Evolutionary conservation across 2,797 vertebrate species (phyloP).

Genomic region (Apodemus agrarius): DNA sequence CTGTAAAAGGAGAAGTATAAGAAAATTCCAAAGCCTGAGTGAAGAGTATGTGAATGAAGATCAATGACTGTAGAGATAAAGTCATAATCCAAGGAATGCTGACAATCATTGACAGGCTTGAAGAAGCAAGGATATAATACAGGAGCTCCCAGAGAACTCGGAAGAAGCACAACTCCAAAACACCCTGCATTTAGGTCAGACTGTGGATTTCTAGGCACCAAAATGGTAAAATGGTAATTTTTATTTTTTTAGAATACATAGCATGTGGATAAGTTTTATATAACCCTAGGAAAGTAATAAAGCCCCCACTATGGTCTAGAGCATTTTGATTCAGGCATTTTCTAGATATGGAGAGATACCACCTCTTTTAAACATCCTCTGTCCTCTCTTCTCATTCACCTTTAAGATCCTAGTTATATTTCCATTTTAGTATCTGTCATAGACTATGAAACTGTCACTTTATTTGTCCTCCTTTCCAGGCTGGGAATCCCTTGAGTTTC

Average conservation of each 20-base stretch:
- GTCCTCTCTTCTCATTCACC: not conserved
- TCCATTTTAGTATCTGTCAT: not conserved
- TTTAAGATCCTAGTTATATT: not conserved
- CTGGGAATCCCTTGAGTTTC: not conserved
- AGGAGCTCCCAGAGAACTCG: not conserved
- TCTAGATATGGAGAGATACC: not conserved
- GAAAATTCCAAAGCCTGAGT: not conserved
- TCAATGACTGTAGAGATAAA: accelerated
- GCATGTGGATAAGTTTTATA: not conserved
- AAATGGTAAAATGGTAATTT: not conserved
- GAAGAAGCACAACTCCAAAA: not conserved
- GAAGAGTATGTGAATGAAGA: not conserved
- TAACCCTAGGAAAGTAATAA: not conserved
- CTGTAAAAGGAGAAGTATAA: not conserved
- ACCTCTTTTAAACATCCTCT: accelerated
- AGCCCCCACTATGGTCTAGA: not conserved
- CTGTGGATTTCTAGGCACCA: not conserved
- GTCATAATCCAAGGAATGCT: not conserved
- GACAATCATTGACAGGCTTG: not conserved
- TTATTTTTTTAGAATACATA: not conserved
- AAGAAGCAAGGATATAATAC: not conserved
- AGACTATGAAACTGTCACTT: not conserved
- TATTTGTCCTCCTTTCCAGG: not conserved
- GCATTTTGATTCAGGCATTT: not conserved
- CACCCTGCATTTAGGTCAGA: not conserved